phyloP scores from a whole-genome alignment of 2,888 invertebrate species.

The Beris morrisii region DNA sequence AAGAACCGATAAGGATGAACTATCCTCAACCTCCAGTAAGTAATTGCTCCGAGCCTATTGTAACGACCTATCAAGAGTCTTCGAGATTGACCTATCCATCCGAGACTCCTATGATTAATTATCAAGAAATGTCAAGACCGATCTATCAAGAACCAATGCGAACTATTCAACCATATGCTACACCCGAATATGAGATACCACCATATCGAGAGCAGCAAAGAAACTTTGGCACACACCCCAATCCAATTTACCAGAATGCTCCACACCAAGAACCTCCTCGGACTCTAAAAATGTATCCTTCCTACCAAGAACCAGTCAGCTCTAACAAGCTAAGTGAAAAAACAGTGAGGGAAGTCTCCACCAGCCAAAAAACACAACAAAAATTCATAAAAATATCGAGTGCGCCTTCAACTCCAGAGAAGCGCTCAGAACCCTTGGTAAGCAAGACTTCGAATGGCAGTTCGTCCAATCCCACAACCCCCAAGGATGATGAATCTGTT shows the following conservation, averaged over 20 bases:
- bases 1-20: not conserved
- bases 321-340: not conserved
- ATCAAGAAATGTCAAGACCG: no score
- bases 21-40: no score
- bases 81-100: no score
- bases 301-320: not conserved
- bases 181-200: no score
- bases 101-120: no score
- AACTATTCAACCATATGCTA: no score
- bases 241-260: no score
- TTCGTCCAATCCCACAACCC: conserved; percentile 17
- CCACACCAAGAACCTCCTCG: not conserved
- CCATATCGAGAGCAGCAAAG: no score
- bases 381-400: conserved; percentile 1
- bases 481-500: conserved; percentile 45
- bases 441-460: not conserved
- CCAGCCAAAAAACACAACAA: not conserved
- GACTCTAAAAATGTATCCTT: not conserved
- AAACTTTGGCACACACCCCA: no score
- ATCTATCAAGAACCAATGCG: no score
- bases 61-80: no score
- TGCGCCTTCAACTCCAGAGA: conserved; percentile 23
- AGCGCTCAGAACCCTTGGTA: conserved; percentile 18
- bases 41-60: no score
- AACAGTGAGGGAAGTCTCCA: not conserved